Base-by-base conservation (phyloP, 2,888 invertebrate genomes). In the Limenitis camilla region DNA sequence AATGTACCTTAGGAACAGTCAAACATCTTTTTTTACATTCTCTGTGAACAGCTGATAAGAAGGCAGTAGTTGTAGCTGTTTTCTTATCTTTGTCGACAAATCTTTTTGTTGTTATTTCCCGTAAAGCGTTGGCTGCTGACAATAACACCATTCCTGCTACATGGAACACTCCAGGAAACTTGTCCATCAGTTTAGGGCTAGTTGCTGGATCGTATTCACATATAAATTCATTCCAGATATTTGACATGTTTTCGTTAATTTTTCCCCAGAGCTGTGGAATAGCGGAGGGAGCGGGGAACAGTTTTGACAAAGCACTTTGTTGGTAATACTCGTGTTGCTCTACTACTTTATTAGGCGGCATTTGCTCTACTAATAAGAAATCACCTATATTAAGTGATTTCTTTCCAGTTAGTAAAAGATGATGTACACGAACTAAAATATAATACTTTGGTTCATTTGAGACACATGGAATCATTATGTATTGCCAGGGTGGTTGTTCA, bases 221-320 rank as follows among this genome's bases (percentile, higher is more conserved):
- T 5, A 94, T 90, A 61, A 94, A 94, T 65, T 94, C 93, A 67
- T 94, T 94, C 94, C 94, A 95, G 19, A 90, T 86, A 62, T 94
- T 94, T 11, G 92, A 90, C 32, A 93, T 76, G 54, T 91, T 91
- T 62, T 93, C 92, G 38, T 90, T 88, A 9, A 94, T 62, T 60
- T 92, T 92, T 36, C 90, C 90, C 71, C 91, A 90, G 7, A 95
- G 79, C 51, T 90, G 88, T 27, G 91, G 91, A 45, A 93, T 89
- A 11, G 91, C 91, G 54, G 89, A 87, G 0, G 91, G 91, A 19
- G 87, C 82, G 8, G 90, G 88, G 40, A 91, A 87, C 7, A 92
- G 86, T 55, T 90, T 81, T 1, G 83, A 74, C 61, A 84, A 74
- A 55, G 82, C 91, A 70, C 87, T 90, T 59, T 78, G 69, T 49